Conservation (phyloP, 2,888 invertebrate genomes). For the Calephelis perditalis region DNA sequence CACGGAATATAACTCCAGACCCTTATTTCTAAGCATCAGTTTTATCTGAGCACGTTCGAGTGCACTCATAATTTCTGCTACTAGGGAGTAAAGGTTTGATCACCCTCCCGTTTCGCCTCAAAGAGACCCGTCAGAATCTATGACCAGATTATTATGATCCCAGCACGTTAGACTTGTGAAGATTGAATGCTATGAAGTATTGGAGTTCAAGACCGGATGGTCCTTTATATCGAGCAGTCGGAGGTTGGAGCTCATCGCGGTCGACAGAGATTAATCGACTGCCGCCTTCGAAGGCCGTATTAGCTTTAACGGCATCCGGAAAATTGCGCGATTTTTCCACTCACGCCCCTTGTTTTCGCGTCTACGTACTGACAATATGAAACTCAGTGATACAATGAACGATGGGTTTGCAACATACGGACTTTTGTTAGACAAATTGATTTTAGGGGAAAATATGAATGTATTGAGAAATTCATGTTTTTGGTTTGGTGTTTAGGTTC, state of each 20-base stretch:
- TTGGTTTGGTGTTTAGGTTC: neutral
- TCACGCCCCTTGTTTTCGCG: constrained; percentile 57
- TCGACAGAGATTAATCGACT: constrained; percentile 71
- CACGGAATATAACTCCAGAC: constrained; percentile 10
- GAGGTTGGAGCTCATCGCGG: constrained; percentile 58
- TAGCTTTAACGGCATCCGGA: constrained; percentile 71
- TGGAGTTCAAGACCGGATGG: constrained; percentile 48
- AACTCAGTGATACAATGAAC: constrained; percentile 45
- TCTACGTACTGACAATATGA: constrained; percentile 57
- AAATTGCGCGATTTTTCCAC: constrained; percentile 70
- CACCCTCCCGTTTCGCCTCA: constrained; percentile 41
- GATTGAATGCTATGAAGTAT: constrained; percentile 44
- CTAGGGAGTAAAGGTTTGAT: constrained; percentile 45
- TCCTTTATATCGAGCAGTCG: constrained; percentile 53
- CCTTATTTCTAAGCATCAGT: constrained; percentile 24
- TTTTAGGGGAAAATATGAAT: constrained; percentile 11
- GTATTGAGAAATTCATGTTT: neutral
- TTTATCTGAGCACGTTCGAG: constrained; percentile 50
- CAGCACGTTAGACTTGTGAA: constrained; percentile 31
- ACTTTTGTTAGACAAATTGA: constrained; percentile 17
- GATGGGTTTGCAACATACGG: constrained; percentile 32
- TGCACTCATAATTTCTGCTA: constrained; percentile 49
- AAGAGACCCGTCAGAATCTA: constrained; percentile 44
- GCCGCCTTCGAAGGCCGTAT: constrained; percentile 61
- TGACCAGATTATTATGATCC: constrained; percentile 40